Evolutionary conservation across 2,888 invertebrate species (phyloP), one percentile per base, ranked within the genome.

Genomic region (Rhyacophila evoluta): DNA sequence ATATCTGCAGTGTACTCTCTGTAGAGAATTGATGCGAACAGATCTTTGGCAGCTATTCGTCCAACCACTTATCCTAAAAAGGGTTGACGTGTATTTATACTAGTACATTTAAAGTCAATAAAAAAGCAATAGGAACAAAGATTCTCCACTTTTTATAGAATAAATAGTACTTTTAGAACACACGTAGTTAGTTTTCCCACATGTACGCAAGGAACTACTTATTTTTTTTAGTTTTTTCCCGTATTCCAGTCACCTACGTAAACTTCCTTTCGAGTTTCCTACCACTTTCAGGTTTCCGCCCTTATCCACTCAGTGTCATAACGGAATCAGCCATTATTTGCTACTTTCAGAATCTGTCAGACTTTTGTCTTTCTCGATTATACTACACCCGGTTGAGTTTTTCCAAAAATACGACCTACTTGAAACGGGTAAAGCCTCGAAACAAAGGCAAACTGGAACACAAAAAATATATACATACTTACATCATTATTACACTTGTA

Each of bases 271-370:
- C 10, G 39, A 68, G 29, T n/a, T 78, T 70, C 71, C 72, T 38
- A 29, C 72, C 78, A 12, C 28, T 72, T 28, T 39, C 72, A 73
- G 38, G 38, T 41, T 75, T 78, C 29, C 39, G 25, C 78, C 75
- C 73, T 78, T 72, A 80, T 78, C 75, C 73, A 80, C 78, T 78
- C 75, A 72, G 75, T 75, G 80, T 78, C 80, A 78, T 78, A 80
- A 80, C 80, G 75, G 78, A 78, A 78, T 80, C 75, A 80, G 69
- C 78, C 78, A 72, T 80, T 78, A 80, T 80, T 80, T 80, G 74
- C 80, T 73, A 75, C 78, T 80, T 75, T 79, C 71, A 37, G 72
- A 80, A 78, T 78, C 78, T 78, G 78, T 76, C 75, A 80, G 75
- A 69, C 33, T 69, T 69, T 29, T 69, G 28, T 69, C 12, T 69